A percentile compares a stretch with the other conserved stretches of the same genome.
Evolutionary conservation across 2,888 invertebrate species (phyloP).

Genomic region (Apantesis nais): DNA sequence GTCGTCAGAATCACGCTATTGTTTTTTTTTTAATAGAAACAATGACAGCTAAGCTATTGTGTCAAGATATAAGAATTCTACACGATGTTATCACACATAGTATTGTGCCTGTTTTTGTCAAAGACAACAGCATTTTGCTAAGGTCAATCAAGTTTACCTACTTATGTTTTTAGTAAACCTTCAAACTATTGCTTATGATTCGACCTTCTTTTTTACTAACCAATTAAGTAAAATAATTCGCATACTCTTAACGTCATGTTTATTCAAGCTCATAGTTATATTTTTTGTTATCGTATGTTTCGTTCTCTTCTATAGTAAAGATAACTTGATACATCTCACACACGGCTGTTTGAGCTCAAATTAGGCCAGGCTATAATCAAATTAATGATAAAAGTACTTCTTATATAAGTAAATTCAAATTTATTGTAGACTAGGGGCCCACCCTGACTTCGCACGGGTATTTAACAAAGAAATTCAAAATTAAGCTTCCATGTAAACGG

Average conservation of each 20-base stretch:
- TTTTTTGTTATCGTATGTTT: not conserved
- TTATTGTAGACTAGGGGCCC: too few relatives aligned
- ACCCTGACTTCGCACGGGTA: too few relatives aligned
- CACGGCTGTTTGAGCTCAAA: too few relatives aligned
- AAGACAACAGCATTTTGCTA: not conserved
- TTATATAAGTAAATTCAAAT: too few relatives aligned
- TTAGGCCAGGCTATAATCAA: too few relatives aligned
- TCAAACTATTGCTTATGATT: not conserved
- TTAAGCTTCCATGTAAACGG: too few relatives aligned
- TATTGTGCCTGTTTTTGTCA: constrained; percentile 43
- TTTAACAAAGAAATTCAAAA: too few relatives aligned
- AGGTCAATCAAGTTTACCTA: not conserved
- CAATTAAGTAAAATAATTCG: constrained; percentile 2
- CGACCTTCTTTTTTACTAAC: not conserved
- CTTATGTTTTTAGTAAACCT: not conserved
- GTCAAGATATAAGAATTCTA: constrained; percentile 35
- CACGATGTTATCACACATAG: constrained; percentile 35
- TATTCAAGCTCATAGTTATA: not conserved
- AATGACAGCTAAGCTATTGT: constrained; percentile 43
- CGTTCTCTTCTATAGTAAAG: not conserved
- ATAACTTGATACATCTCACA: not conserved
- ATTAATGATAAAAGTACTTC: too few relatives aligned
- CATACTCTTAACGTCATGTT: not conserved
- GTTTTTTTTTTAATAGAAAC: constrained; percentile 35
- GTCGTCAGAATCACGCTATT: constrained; percentile 35